Base-by-base conservation (phyloP, 2,113 vertebrate species). In the Urocynchramus pylzowi region DNA sequence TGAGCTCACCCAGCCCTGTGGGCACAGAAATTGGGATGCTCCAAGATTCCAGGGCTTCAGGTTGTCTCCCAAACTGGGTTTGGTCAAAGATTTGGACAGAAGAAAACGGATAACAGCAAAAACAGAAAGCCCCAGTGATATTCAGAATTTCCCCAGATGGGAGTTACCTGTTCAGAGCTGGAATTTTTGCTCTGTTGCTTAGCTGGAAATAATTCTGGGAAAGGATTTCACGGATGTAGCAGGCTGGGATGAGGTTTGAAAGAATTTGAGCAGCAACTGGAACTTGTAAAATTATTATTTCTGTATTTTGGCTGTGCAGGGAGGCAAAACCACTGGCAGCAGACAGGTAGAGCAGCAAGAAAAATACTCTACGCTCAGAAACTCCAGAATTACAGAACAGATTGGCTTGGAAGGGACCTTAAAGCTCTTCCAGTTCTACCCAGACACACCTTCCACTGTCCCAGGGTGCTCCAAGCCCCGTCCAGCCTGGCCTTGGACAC, bases 381-480 rank as follows among this genome's bases (percentile, higher is more conserved):
- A 80, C 4, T 68, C 33, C 47, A 50, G 47, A 53, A 53, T 53
- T 16, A 4, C 15, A 22, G n/a, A 60, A 53, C 0, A 18, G 6
- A 31, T 60, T 74, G 69, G 33, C 33, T 24, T 45, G 45, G 9
- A 75, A 45, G 22, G 7, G 24, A 45, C 3, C 4, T 30, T 10
- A 47, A 10, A 41, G 24, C 41, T 22, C 41, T 31, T 22, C 39
- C 41, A 42, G 6, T 21, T 45, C 33, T 45, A 60, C 10, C 12
- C 68, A 59, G 60, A 6, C 19, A 45, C 11, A 30, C 2, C 6
- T 75, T 4, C 47, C 61, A 60, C 20, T 1, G 0, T 30, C 39
- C 53, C 61, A 83, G 41, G 47, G 0, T 41, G 39, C 13, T 41
- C 56, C 49, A 30, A 79, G 56, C 19, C 47, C 16, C 0, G 0